Evolutionary conservation across 2,888 invertebrate genomes (phyloP).

Genomic region (Epicampocera succincta): DNA sequence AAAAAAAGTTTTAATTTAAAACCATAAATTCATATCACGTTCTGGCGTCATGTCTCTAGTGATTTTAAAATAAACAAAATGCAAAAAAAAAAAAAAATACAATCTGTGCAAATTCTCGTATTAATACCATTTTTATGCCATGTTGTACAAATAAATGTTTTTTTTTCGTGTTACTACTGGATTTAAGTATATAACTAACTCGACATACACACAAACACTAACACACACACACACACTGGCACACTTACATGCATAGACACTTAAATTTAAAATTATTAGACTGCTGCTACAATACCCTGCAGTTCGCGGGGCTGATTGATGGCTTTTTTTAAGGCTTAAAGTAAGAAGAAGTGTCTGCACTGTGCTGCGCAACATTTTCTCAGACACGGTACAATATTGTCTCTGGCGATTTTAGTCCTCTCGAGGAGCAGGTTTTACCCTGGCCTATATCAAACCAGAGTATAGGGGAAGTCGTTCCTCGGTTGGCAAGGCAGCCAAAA

Average conservation of each 20-base stretch:
- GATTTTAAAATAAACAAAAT: slow-evolving; percentile 25
- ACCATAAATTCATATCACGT: slow-evolving; percentile 68
- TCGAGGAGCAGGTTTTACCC: too few relatives aligned
- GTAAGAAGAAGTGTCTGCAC: too few relatives aligned
- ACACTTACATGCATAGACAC: not conserved
- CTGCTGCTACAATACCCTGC: not conserved
- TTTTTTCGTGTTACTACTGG: slow-evolving; percentile 39
- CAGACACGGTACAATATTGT: too few relatives aligned
- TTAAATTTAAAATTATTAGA: not conserved
- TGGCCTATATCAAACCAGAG: too few relatives aligned
- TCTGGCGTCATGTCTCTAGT: slow-evolving; percentile 66
- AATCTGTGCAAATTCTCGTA: slow-evolving; percentile 67
- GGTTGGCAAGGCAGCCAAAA: too few relatives aligned
- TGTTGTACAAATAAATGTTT: slow-evolving; percentile 58
- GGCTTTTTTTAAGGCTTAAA: too few relatives aligned
- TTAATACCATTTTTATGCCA: slow-evolving; percentile 66
- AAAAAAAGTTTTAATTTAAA: slow-evolving; percentile 51
- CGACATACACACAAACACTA: not conserved
- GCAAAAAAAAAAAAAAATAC: slow-evolving; percentile 23
- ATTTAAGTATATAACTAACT: slow-evolving; percentile 14
- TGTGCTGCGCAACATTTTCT: too few relatives aligned
- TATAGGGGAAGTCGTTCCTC: too few relatives aligned
- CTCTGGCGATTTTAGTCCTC: too few relatives aligned
- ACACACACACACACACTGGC: slow-evolving; percentile 1
- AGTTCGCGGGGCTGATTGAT: not conserved